These are phyloP conservation scores for Physella acuta DNA, from an alignment of 1,140 invertebrate species.

Conservation along the genomic window DNA sequence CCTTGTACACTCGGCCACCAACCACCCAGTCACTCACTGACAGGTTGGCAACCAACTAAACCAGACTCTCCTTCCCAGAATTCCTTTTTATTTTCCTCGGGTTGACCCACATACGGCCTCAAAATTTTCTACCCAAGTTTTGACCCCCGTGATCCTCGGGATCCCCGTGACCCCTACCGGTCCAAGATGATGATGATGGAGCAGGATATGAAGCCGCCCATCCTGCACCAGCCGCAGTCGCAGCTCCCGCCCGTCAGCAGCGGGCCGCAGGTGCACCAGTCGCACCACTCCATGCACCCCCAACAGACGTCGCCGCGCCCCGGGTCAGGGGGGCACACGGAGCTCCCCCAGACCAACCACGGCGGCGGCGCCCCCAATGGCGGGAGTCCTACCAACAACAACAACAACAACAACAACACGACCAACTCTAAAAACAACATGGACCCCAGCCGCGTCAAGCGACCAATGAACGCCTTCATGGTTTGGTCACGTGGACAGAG, in stretches of 20 bases:
- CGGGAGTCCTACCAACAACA: conserved; percentile 4
- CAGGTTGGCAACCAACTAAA: no score
- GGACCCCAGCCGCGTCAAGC: conserved; percentile 75
- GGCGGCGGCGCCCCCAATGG: conserved; percentile 3
- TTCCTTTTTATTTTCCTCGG: conserved; percentile 16
- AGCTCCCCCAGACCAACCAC: conserved; percentile 24
- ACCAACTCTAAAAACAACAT: conserved; percentile 32
- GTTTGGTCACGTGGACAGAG: conserved; percentile 65
- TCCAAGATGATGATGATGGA: conserved; percentile 29
- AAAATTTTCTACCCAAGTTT: conserved; percentile 30
- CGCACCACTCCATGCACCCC: conserved; percentile 27
- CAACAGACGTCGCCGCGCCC: conserved; percentile 25
- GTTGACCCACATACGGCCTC: conserved; percentile 25
- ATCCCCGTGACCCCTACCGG: conserved; percentile 21
- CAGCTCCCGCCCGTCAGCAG: conserved; percentile 3
- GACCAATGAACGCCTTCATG: conserved; percentile 99
- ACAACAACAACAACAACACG: conserved; percentile 29
- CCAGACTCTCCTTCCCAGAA: no score
- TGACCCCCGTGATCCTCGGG: conserved; percentile 26
- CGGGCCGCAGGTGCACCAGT: conserved; percentile 14
- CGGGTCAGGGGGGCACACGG: conserved; percentile 20
- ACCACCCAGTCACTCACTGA: no score
- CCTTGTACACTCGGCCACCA: no score
- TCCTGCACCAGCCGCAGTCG: conserved; percentile 23
- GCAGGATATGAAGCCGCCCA: conserved; percentile 25